Percentiles rank a stretch among this genome's conserved stretches.
phyloP scores from a whole-genome alignment of 2,113 vertebrate species.

The Petroica traversi region DNA sequence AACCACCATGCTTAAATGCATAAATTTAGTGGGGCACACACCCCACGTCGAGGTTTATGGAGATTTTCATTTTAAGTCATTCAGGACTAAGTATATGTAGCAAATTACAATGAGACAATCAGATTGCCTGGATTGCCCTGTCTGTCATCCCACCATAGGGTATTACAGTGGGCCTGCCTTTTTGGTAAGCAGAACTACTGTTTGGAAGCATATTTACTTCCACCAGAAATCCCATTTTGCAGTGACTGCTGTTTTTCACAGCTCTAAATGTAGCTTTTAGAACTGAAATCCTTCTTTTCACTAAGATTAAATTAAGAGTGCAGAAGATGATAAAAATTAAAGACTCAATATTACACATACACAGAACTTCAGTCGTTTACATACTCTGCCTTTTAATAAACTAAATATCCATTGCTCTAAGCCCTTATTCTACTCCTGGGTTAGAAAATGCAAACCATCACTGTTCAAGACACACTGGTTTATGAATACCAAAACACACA shows the following conservation, averaged over 20 bases:
- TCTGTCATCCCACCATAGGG: neutral
- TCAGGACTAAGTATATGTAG: neutral
- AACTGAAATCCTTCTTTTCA: neutral
- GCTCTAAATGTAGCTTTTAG: neutral
- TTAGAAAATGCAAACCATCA: neutral
- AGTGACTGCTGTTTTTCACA: neutral
- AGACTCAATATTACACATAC: neutral
- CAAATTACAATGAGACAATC: neutral
- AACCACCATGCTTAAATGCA: neutral
- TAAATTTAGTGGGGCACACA: neutral
- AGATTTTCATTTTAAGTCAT: neutral
- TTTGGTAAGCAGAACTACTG: neutral
- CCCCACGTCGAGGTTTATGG: rapidly evolving
- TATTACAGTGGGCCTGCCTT: neutral
- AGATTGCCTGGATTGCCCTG: neutral
- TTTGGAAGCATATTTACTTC: neutral
- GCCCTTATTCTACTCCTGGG: neutral
- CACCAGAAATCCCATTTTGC: neutral
- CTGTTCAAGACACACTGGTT: neutral
- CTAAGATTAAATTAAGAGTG: neutral
- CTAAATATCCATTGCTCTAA: neutral
- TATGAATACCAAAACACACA: neutral
- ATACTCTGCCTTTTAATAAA: neutral
- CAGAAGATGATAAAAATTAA: neutral
- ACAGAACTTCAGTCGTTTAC: neutral